These are phyloP conservation scores for Craterocephalus amniculus DNA, from an alignment of 2,797 vertebrate genomes.

Conservation along the genomic window DNA sequence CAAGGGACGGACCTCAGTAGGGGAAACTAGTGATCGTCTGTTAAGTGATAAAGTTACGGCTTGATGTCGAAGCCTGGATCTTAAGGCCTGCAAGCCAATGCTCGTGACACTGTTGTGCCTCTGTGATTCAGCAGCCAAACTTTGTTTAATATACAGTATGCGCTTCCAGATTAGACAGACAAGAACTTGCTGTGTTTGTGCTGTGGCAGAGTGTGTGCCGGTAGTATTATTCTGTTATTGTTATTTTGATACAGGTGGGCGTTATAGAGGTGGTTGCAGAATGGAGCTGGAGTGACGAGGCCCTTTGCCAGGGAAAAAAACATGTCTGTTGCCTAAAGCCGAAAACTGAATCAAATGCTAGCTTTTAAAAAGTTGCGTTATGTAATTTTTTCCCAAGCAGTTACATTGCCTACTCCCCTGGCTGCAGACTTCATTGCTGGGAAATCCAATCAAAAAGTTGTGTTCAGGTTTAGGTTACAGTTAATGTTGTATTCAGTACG, in stretches of 20 bases:
- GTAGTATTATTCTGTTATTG: conserved; percentile 29
- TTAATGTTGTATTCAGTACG: neutral
- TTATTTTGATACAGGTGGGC: conserved; percentile 31
- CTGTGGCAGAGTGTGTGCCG: conserved; percentile 14
- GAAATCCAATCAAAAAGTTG: conserved; percentile 15
- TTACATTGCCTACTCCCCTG: neutral
- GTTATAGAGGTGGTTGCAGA: conserved; percentile 31
- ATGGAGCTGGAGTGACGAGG: conserved; percentile 10
- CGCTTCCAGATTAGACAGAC: conserved; percentile 21
- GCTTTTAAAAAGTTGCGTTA: neutral
- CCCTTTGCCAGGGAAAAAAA: conserved; percentile 24
- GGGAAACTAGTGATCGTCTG: conserved; percentile 72
- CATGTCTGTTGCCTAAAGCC: conserved; percentile 9
- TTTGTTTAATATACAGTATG: conserved; percentile 15
- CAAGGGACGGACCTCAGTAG: conserved; percentile 75
- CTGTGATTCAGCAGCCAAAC: conserved; percentile 28
- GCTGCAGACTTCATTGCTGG: neutral
- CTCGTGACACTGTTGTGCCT: conserved; percentile 36
- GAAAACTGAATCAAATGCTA: conserved; percentile 25
- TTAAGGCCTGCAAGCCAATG: conserved; percentile 33
- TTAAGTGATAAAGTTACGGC: conserved; percentile 74
- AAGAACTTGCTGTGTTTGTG: conserved; percentile 14
- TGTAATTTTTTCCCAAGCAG: neutral
- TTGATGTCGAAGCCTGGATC: conserved; percentile 69
- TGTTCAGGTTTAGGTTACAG: conserved; percentile 20